Conservation (phyloP, 1,140 invertebrate species). For the Lasaia peninsularis region DNA sequence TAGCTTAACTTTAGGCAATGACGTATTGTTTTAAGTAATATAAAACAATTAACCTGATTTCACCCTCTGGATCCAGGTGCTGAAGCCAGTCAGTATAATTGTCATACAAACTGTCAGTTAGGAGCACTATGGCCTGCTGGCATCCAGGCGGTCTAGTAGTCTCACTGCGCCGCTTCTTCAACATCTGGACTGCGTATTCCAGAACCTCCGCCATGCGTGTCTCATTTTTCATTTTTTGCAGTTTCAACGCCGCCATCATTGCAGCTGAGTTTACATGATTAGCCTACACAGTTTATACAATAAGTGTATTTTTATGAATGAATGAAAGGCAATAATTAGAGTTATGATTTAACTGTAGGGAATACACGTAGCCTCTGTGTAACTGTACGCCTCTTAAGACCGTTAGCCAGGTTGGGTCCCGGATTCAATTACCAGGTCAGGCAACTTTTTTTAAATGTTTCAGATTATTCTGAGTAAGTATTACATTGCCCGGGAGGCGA, state of each 20-base stretch:
- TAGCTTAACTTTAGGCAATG: too few species aligned
- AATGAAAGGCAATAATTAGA: constrained; percentile 2
- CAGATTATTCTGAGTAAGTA: too few species aligned
- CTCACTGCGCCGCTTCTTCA: constrained; percentile 54
- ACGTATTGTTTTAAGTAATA: too few species aligned
- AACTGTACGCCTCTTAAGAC: too few species aligned
- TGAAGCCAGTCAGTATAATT: constrained; percentile 49
- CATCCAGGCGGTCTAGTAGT: constrained; percentile 41
- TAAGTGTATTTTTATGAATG: neutral
- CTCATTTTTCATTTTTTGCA: constrained; percentile 85
- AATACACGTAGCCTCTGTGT: too few species aligned
- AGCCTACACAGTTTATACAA: constrained; percentile 76
- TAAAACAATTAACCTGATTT: constrained; percentile 42
- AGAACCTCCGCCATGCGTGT: constrained; percentile 92
- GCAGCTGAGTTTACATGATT: constrained; percentile 89
- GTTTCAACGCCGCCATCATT: constrained; percentile 83
- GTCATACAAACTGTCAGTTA: constrained; percentile 56
- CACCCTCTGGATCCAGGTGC: constrained; percentile 45
- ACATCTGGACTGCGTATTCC: constrained; percentile 86
- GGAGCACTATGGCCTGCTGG: constrained; percentile 59
- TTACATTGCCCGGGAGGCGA: too few species aligned
- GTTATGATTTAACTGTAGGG: too few species aligned
- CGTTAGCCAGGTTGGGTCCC: too few species aligned
- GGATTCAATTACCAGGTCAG: too few species aligned
- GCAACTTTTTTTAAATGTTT: too few species aligned